Conservation (phyloP, 1,140 invertebrate species). For the Rhopalosiphum padi region DNA sequence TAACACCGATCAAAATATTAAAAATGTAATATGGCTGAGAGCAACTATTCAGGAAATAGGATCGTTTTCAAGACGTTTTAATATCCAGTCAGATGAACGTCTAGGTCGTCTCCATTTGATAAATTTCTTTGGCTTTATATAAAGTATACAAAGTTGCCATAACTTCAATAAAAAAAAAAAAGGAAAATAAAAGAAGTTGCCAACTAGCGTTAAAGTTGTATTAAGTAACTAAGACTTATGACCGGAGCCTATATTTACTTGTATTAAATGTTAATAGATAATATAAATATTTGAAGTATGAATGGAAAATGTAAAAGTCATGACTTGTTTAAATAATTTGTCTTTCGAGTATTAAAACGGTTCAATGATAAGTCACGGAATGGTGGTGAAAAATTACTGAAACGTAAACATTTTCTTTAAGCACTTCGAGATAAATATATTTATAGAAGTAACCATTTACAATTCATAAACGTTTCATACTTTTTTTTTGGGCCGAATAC, state of each 20-base stretch:
- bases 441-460: not conserved
- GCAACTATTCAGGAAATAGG: not conserved
- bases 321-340: not conserved
- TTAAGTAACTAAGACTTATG: not conserved
- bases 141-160: not conserved
- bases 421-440: not conserved
- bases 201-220: not conserved
- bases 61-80: slow-evolving; percentile 18
- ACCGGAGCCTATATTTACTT: not conserved
- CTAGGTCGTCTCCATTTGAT: not conserved
- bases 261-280: not conserved
- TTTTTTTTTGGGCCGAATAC: no score
- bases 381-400: not conserved
- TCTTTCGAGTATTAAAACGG: not conserved
- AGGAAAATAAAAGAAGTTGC: not conserved
- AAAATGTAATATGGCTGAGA: not conserved
- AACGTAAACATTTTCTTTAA: not conserved
- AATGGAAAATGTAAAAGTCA: slow-evolving; percentile 3
- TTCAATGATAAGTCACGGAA: not conserved
- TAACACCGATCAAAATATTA: not conserved
- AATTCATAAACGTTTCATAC: not conserved
- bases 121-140: slow-evolving; percentile 3
- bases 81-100: slow-evolving; percentile 12
- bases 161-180: not conserved
- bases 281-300: slow-evolving; percentile 9